phyloP scores from a whole-genome alignment of 2,797 vertebrate genomes.

The Arnoldichthys spilopterus region DNA sequence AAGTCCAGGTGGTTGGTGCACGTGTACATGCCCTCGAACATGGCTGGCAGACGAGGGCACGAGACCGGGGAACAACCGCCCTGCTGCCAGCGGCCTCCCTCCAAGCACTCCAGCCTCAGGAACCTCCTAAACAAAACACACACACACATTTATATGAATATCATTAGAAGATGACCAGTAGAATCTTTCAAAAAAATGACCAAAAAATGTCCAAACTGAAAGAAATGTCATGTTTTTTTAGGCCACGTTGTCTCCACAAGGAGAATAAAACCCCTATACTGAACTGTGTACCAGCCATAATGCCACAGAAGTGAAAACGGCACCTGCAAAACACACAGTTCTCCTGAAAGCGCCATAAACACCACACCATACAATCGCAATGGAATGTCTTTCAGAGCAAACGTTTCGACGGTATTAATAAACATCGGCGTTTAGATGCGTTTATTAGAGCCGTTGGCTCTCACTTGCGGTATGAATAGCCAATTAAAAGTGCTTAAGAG shows the following conservation, averaged over 20 bases:
- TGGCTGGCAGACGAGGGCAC: conserved; percentile 81
- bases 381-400: conserved; percentile 46
- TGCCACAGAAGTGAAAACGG: conserved; percentile 46
- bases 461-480: conserved; percentile 69
- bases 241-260: too few species aligned
- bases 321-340: conserved; percentile 44
- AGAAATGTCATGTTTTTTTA: neutral
- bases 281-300: conserved; percentile 34
- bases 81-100: conserved; percentile 87
- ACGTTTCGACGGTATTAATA: conserved; percentile 69
- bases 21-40: conserved; percentile 94
- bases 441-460: conserved; percentile 65
- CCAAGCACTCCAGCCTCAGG: conserved; percentile 89
- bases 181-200: too few species aligned
- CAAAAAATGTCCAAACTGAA: too few species aligned
- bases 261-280: conserved; percentile 22
- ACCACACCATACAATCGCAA: conserved; percentile 33
- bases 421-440: conserved; percentile 61
- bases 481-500: conserved; percentile 67
- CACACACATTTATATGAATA: neutral
- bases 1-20: conserved; percentile 87
- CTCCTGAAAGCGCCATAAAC: conserved; percentile 39
- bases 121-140: conserved; percentile 81
- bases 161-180: too few species aligned
- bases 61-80: conserved; percentile 83